These are phyloP conservation scores for Clytia hemisphaerica DNA, from an alignment of 30 jellyfish, hydroid and myxozoan species.

Conservation along the genomic window DNA sequence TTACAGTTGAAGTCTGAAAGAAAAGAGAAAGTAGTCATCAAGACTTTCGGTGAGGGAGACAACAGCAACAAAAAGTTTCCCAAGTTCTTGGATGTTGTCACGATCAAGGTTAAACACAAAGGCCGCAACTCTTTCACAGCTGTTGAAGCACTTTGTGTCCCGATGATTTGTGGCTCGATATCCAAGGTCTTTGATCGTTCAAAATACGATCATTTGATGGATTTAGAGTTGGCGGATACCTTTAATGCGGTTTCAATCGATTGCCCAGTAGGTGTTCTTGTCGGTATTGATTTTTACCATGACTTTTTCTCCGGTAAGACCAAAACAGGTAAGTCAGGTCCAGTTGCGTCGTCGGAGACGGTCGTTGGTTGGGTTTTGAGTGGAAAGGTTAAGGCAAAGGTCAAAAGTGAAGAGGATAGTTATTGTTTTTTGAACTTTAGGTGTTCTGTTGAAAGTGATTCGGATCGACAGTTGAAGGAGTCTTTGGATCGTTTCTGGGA, in stretches of 20 bases:
- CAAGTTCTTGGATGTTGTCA: neutral
- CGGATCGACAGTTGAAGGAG: neutral
- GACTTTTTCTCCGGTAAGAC: neutral
- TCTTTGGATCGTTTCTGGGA: neutral
- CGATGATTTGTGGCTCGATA: neutral
- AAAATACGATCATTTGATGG: neutral
- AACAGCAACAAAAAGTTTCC: neutral
- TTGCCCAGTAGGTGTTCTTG: neutral
- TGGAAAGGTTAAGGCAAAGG: slow-evolving; percentile 16
- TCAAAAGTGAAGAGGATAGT: neutral
- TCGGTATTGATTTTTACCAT: neutral
- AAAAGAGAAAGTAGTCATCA: neutral
- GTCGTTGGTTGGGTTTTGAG: slow-evolving; percentile 15
- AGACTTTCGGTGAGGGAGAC: neutral
- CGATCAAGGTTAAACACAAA: neutral
- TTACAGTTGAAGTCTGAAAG: neutral
- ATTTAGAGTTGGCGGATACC: neutral
- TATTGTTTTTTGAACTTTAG: neutral
- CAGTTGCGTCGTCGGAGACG: slow-evolving; percentile 28
- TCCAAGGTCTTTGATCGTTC: neutral
- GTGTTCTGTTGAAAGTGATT: neutral
- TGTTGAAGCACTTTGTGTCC: neutral
- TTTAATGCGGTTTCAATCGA: neutral
- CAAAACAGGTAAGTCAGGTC: neutral
- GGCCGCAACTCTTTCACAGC: neutral